These are phyloP conservation scores for Phymorhynchus buccinoides DNA, from an alignment of 1,140 invertebrate species.

Conservation along the genomic window DNA sequence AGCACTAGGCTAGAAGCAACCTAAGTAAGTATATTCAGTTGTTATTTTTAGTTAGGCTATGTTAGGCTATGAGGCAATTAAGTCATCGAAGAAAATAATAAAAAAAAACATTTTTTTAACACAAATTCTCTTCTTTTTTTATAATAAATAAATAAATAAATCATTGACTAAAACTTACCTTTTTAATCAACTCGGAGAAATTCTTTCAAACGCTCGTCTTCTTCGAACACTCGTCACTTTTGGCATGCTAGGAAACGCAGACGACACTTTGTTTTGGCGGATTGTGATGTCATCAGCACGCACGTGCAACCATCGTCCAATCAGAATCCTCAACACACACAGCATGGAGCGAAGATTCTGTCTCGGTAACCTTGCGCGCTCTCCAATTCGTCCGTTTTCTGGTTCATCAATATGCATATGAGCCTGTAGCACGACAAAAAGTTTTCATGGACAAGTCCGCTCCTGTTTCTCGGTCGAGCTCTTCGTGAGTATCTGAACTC, in stretches of 20 bases:
- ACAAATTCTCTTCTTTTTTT: too few relatives aligned
- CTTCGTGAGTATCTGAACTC: not conserved
- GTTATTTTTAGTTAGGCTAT: too few relatives aligned
- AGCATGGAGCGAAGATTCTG: not conserved
- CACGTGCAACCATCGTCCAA: slow-evolving; percentile 27
- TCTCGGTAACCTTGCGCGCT: not conserved
- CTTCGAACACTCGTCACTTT: slow-evolving; percentile 22
- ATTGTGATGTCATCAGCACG: slow-evolving; percentile 40
- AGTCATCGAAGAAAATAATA: too few relatives aligned
- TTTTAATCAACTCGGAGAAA: not conserved
- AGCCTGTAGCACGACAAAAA: not conserved
- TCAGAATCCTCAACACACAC: slow-evolving; percentile 4
- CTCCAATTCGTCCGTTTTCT: too few relatives aligned
- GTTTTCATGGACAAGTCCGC: not conserved
- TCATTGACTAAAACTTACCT: not conserved
- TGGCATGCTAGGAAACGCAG: slow-evolving; percentile 25
- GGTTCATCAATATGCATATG: not conserved
- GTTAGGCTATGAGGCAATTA: too few relatives aligned
- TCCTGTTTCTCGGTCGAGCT: not conserved
- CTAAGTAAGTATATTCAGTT: too few relatives aligned
- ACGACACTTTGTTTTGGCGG: slow-evolving; percentile 39
- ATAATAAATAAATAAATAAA: too few relatives aligned
- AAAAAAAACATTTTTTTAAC: too few relatives aligned
- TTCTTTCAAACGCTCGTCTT: not conserved
- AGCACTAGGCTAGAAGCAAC: too few relatives aligned